A percentile compares a stretch with the other conserved stretches of the same genome.
These are phyloP conservation scores for Drosophila mettleri DNA, from an alignment of 2,888 invertebrate species.

Conservation along the genomic window DNA sequence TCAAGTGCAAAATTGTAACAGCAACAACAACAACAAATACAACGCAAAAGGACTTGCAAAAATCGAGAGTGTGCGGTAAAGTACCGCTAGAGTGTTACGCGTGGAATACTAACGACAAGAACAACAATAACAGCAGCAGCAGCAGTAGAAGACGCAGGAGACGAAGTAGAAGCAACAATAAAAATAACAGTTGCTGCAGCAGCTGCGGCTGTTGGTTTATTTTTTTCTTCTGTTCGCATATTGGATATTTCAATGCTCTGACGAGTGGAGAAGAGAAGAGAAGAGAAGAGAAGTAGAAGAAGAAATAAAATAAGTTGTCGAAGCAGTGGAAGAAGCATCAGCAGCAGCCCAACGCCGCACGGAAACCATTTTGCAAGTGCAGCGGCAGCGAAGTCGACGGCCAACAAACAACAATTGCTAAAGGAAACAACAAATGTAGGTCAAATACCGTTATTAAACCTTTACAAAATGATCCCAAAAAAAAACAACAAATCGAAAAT, in stretches of 20 bases:
- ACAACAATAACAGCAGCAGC: slow-evolving; percentile 16
- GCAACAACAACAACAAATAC: slow-evolving; percentile 31
- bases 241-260: slow-evolving; percentile 37
- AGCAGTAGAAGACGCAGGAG: background rate
- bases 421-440: slow-evolving; percentile 53
- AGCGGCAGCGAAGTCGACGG: slow-evolving; percentile 29
- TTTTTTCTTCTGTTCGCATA: slow-evolving; percentile 1
- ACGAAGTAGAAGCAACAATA: slow-evolving; percentile 5
- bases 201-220: slow-evolving; percentile 10
- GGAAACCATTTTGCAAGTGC: slow-evolving; percentile 45
- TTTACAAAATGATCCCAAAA: slow-evolving; percentile 9
- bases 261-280: too few relatives aligned
- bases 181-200: slow-evolving; percentile 18
- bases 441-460: slow-evolving; percentile 42
- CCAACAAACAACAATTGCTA: background rate
- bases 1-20: slow-evolving; percentile 43
- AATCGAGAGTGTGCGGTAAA: slow-evolving; percentile 39
- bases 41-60: slow-evolving; percentile 40
- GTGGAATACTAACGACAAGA: slow-evolving; percentile 26
- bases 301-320: background rate
- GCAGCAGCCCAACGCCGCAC: slow-evolving; percentile 19
- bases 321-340: slow-evolving; percentile 2
- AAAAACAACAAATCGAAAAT: background rate
- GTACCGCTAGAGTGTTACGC: slow-evolving; percentile 44
- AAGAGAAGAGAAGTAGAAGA: background rate